Conservation (phyloP, 2,113 vertebrate species). For the Litocranius walleri region DNA sequence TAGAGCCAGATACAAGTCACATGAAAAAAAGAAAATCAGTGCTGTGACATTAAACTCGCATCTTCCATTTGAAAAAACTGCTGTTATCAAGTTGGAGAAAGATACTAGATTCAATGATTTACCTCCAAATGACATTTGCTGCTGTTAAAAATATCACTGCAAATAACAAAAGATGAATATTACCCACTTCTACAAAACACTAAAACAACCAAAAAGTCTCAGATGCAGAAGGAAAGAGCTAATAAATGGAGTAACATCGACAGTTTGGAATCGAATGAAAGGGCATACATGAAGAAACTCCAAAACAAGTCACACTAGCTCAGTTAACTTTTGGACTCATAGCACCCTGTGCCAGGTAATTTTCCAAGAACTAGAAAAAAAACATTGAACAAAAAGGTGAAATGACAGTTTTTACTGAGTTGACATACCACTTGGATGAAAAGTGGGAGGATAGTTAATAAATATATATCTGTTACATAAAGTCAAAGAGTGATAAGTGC, state of each 20-base stretch:
- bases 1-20: neutral
- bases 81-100: neutral
- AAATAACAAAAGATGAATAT: conserved; percentile 12
- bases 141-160: neutral
- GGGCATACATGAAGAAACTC: neutral
- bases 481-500: neutral
- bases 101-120: neutral
- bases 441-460: neutral
- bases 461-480: neutral
- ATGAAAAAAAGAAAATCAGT: neutral
- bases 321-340: neutral
- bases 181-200: neutral
- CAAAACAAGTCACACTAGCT: neutral
- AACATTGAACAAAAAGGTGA: neutral
- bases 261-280: neutral
- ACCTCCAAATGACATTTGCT: neutral
- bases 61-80: neutral
- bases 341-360: neutral
- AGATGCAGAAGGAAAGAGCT: neutral
- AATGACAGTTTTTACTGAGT: neutral
- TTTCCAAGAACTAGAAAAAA: neutral
- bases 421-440: neutral
- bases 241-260: neutral
- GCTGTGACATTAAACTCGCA: neutral
- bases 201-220: neutral